Conservation (phyloP, 2,888 invertebrate species). For the Ernsta delagoae region DNA sequence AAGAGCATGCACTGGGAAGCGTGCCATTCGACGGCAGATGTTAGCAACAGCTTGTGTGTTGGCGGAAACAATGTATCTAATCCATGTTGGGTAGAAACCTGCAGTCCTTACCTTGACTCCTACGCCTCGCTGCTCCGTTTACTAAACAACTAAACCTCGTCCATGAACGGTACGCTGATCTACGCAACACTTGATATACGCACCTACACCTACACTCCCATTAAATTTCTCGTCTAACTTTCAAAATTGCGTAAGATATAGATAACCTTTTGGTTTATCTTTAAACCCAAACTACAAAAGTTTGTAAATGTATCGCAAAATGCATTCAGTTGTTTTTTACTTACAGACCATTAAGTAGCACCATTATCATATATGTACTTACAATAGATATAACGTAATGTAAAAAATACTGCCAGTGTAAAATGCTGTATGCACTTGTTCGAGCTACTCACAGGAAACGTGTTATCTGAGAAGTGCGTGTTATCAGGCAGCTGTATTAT, state of each 20-base stretch:
- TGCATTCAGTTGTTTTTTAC: background rate
- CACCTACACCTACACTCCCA: slow-evolving; percentile 33
- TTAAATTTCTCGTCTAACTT: slow-evolving; percentile 32
- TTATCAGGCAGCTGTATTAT: slow-evolving; percentile 47
- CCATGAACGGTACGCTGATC: slow-evolving; percentile 43
- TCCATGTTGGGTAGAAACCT: slow-evolving; percentile 64
- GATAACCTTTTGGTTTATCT: background rate
- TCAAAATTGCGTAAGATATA: slow-evolving; percentile 31
- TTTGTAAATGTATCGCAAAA: background rate
- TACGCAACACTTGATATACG: slow-evolving; percentile 35
- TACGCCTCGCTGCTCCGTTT: slow-evolving; percentile 75
- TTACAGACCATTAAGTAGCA: too few species aligned
- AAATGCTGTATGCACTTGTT: slow-evolving; percentile 25
- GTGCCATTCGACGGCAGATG: slow-evolving; percentile 53
- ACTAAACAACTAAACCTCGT: slow-evolving; percentile 66
- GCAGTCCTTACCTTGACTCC: slow-evolving; percentile 84
- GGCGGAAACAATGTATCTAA: slow-evolving; percentile 79
- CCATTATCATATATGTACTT: background rate
- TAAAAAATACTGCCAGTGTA: slow-evolving; percentile 14
- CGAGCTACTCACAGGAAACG: slow-evolving; percentile 28
- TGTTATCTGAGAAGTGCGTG: slow-evolving; percentile 38
- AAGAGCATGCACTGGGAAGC: slow-evolving; percentile 13
- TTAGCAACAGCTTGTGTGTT: slow-evolving; percentile 68
- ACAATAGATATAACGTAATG: too few species aligned
- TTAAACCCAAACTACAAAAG: background rate